Conservation (phyloP, 2,797 vertebrate species). For the Centroberyx gerrardi region DNA sequence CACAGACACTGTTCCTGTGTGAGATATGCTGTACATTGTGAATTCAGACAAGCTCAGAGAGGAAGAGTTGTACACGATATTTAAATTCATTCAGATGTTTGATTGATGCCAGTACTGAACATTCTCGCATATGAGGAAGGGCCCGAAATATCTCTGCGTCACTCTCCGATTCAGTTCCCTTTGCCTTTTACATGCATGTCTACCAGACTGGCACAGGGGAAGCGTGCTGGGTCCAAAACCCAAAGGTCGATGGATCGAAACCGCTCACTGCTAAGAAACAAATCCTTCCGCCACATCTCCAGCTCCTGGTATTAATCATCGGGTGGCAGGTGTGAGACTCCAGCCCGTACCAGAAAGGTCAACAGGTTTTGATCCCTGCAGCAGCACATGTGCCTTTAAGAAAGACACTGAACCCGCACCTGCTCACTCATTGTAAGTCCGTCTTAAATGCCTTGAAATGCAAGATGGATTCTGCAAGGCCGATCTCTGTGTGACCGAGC, state of each 20-base stretch:
- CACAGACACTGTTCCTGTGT: constrained; percentile 40
- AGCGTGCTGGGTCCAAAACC: background rate
- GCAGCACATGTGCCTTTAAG: too few relatives aligned
- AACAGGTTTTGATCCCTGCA: too few relatives aligned
- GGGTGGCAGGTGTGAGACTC: too few relatives aligned
- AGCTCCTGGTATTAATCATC: too few relatives aligned
- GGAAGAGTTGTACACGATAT: background rate
- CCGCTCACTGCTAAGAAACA: background rate
- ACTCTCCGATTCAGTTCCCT: background rate
- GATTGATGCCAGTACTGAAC: background rate
- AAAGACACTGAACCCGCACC: too few relatives aligned
- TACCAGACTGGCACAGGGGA: background rate
- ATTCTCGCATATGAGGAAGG: background rate
- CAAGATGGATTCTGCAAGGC: constrained; percentile 13
- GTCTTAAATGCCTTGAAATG: background rate
- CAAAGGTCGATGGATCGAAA: background rate
- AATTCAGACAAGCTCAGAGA: background rate
- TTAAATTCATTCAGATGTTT: background rate
- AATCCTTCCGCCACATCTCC: too few relatives aligned
- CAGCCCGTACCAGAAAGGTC: too few relatives aligned
- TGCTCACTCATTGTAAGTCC: too few relatives aligned
- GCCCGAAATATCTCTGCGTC: background rate
- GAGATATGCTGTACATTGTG: constrained; percentile 7
- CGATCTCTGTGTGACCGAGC: constrained; percentile 55
- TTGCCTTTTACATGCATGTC: background rate